Conservation (phyloP, 2,797 vertebrate genomes). For the Acridotheres tristis region DNA sequence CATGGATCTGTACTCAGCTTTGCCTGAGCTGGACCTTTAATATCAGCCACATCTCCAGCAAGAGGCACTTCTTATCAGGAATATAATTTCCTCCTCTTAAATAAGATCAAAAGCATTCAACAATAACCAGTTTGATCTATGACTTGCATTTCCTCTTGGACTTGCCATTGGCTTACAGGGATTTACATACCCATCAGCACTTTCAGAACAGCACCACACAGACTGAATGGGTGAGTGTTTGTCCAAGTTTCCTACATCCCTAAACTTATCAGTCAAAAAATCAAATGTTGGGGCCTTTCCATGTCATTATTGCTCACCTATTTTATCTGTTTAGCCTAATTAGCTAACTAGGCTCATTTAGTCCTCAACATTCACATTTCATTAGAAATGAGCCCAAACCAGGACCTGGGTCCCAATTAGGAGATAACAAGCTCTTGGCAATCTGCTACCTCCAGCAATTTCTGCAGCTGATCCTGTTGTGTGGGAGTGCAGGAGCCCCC, state of each 20-base stretch:
- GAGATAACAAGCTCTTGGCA: background rate
- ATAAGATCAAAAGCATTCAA: background rate
- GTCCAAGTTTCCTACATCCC: background rate
- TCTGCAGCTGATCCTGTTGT: background rate
- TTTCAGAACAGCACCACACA: accelerated
- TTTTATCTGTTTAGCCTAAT: conserved; percentile 8
- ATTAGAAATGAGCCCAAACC: background rate
- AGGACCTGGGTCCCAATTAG: background rate
- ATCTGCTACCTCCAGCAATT: background rate
- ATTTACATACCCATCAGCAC: background rate
- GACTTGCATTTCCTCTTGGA: background rate
- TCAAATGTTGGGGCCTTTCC: background rate
- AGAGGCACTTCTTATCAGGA: background rate
- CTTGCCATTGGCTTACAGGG: background rate
- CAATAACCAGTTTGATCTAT: background rate
- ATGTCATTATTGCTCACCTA: background rate
- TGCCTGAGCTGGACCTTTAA: background rate
- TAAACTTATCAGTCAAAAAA: background rate
- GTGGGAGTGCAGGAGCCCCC: background rate
- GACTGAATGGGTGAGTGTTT: background rate
- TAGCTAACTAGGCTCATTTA: background rate
- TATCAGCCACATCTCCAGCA: background rate
- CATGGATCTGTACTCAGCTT: background rate
- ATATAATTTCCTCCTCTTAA: background rate
- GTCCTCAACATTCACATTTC: background rate